Base-by-base conservation (phyloP, 2,888 invertebrate genomes). In the Galerucella nymphaeae region DNA sequence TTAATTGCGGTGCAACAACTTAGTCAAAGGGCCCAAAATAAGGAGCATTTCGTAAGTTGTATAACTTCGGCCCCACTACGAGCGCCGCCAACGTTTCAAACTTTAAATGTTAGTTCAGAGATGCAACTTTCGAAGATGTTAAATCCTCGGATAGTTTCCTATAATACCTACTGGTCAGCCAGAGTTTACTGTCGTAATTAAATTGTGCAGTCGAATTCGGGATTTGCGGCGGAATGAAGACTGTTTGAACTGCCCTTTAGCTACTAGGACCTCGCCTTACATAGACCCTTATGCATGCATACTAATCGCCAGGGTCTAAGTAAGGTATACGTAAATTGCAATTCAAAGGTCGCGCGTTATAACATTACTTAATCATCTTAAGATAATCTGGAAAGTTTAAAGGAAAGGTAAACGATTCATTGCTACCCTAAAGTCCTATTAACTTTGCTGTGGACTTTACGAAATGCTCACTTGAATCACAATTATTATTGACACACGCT, bases 91-190 rank as follows among this genome's bases (percentile, higher is more conserved):
- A 69, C 66, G 59, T 71, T 73, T 73, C 71, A 16, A 80, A 83
- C 80, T 82, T 82, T 80, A 82, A 84, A 83, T 82, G 83, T 84
- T 83, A 81, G 82, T 78, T 80, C 76, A 77, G 79, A 79, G 78
- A 81, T 80, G 81, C 79, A 84, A 84, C 82, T 84, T 84, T 82
- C 81, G 81, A 83, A 85, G 85, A 85, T 82, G 86, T 84, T 82
- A 83, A 85, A 81, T 85, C 84, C 77, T 80, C 84, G 83, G 85
- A 86, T 86, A 86, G 85, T 86, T 86, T 84, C 83, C 82, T 81
- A 84, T 85, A 86, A 85, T 85, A 85, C 85, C 85, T 85, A 83
- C 84, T 84, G 86, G 86, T 85, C 85, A 85, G 79, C 78, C 77
- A 71, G 77, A 81, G 80, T 80, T 81, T 79, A 76, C 83, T 79